phyloP scores from a whole-genome alignment of 2,888 invertebrate species.

The Dione juno region DNA sequence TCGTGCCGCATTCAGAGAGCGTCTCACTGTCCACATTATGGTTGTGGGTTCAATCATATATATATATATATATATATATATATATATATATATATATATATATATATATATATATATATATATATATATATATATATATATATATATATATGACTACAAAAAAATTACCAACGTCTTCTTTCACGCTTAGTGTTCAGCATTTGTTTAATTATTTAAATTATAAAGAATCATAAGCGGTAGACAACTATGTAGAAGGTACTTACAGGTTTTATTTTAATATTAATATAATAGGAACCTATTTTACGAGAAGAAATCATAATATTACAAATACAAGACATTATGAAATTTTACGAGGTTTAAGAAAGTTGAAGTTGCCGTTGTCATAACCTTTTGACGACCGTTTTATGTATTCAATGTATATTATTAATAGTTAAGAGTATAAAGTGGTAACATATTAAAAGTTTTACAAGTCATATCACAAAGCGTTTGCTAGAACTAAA shows the following conservation, averaged over 20 bases:
- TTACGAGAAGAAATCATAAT: background rate
- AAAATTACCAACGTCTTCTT: too few relatives aligned
- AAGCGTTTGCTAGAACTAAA: slow-evolving; percentile 7
- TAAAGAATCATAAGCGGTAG: background rate
- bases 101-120: too few relatives aligned
- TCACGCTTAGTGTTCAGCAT: background rate
- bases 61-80: too few relatives aligned
- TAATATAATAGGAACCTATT: background rate
- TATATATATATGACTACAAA: too few relatives aligned
- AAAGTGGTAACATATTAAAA: background rate
- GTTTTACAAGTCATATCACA: background rate
- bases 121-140: too few relatives aligned
- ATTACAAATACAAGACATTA: background rate
- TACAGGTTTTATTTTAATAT: background rate
- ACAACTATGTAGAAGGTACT: too few relatives aligned
- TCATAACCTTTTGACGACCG: slow-evolving; percentile 1
- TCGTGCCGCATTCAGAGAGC: too few relatives aligned
- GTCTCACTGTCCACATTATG: too few relatives aligned
- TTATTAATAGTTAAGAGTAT: background rate
- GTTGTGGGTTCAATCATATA: too few relatives aligned
- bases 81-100: too few relatives aligned
- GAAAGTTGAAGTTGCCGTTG: background rate
- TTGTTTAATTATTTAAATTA: background rate
- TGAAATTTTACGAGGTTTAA: slow-evolving; percentile 5
- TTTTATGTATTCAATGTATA: background rate